Evolutionary conservation across 2,888 invertebrate species (phyloP).

Genomic region (Perizoma flavofasciatum): DNA sequence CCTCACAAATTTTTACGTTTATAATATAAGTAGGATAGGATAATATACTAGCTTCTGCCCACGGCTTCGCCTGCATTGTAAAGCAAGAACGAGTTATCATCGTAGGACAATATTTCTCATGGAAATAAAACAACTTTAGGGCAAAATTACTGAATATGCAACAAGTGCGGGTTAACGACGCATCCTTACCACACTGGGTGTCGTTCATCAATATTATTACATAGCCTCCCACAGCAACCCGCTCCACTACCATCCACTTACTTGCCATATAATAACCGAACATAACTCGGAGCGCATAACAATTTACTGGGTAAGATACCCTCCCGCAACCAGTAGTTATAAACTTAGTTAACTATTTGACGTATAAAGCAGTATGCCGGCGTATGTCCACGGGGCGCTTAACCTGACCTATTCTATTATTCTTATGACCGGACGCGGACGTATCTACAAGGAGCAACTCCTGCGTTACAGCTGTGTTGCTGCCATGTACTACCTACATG

Average conservation of each 20-base stretch:
- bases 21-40: too few relatives aligned
- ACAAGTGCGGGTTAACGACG: slow-evolving; percentile 14
- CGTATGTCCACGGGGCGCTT: background rate
- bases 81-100: too few relatives aligned
- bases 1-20: too few relatives aligned
- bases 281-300: slow-evolving; percentile 49
- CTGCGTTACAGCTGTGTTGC: too few relatives aligned
- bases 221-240: slow-evolving; percentile 36
- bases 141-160: slow-evolving; percentile 18
- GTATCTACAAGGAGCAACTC: too few relatives aligned
- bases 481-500: too few relatives aligned
- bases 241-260: slow-evolving; percentile 38
- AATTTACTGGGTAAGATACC: slow-evolving; percentile 45
- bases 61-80: too few relatives aligned
- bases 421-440: too few relatives aligned
- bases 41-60: too few relatives aligned
- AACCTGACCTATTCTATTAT: too few relatives aligned
- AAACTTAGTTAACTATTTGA: background rate
- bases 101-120: too few relatives aligned
- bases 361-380: background rate
- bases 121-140: background rate
- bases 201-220: slow-evolving; percentile 55
- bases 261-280: slow-evolving; percentile 47
- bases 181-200: slow-evolving; percentile 36
- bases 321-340: slow-evolving; percentile 37